Evolutionary conservation across 2,113 vertebrate species (phyloP), one percentile per base, ranked within the genome.

Genomic region (Oceanites oceanicus): DNA sequence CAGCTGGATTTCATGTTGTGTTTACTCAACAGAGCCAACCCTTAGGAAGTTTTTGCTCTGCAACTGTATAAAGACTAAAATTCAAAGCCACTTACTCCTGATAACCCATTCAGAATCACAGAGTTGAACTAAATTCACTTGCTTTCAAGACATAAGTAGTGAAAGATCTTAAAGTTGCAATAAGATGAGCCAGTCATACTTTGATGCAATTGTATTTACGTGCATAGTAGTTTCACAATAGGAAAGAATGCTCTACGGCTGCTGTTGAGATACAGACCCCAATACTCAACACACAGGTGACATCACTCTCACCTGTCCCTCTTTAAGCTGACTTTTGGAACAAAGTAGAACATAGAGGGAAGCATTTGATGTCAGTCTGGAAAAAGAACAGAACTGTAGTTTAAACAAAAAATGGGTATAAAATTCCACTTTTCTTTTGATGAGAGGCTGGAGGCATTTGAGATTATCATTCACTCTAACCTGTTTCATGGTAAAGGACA

Each of bases 1-100:
- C 90, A 94, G 91, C 53, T 92, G 80, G 89, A 94, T 92, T 94
- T 92, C 78, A 74, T 73, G 92, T 86, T 95, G 70, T 87, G 76
- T 82, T 95, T 95, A 68, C 92, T 91, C 93, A 92, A 76, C 38
- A 89, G 38, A 85, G 42, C 22, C 84, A 87, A 85, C 38, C 66
- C 76, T 72, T 73, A 87, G 84, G 87, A 95, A 88, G 56, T 36
- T 82, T 94, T 91, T 89, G 11, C 66, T 89, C 84, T 94, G 34
- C 59, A 66, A 44, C 36, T 66, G 29, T 45, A 55, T 36, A 38
- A 89, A 87, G 77, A 91, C 53, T 67, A 53, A 88, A 82, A 95
- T 85, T 92, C 85, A 90, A 91, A 97, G 49, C 23, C 50, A 58
- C 38, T 89, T 85, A 78, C 22, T 82, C 53, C 34, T 61, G 45